These are phyloP conservation scores for Tinea pellionella DNA, from an alignment of 2,888 invertebrate species.

Conservation along the genomic window DNA sequence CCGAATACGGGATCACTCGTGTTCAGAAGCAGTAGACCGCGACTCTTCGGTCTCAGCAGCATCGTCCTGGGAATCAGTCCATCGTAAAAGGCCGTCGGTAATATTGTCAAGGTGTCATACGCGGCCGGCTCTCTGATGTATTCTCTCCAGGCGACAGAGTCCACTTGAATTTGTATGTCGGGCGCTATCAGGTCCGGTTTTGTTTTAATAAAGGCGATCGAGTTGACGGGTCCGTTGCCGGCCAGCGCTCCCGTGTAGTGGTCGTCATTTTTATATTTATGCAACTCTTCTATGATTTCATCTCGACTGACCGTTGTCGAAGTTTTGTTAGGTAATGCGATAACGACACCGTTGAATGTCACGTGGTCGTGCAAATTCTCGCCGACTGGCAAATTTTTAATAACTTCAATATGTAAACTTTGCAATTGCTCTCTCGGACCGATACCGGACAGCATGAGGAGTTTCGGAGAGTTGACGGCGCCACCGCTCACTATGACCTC, in stretches of 20 bases:
- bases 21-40: constrained; percentile 71
- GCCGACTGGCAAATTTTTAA: constrained; percentile 71
- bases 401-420: constrained; percentile 40
- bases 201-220: constrained; percentile 68
- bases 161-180: constrained; percentile 73
- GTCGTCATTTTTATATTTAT: constrained; percentile 39
- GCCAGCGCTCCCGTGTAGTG: constrained; percentile 58
- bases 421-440: constrained; percentile 52
- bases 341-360: constrained; percentile 51
- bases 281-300: constrained; percentile 42
- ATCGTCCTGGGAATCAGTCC: constrained; percentile 67
- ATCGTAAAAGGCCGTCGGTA: constrained; percentile 70
- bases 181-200: constrained; percentile 57
- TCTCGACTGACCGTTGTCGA: constrained; percentile 46
- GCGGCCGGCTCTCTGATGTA: constrained; percentile 63
- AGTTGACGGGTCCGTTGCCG: constrained; percentile 61
- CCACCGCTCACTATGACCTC: constrained; percentile 63
- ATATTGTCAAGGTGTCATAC: constrained; percentile 44
- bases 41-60: constrained; percentile 70
- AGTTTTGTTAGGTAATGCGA: constrained; percentile 61
- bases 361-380: constrained; percentile 74
- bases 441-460: constrained; percentile 66
- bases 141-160: constrained; percentile 56
- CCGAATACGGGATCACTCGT: constrained; percentile 74
- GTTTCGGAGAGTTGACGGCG: constrained; percentile 52